Base-by-base conservation (phyloP, 1,140 invertebrate genomes). In the Cotesia vestalis region DNA sequence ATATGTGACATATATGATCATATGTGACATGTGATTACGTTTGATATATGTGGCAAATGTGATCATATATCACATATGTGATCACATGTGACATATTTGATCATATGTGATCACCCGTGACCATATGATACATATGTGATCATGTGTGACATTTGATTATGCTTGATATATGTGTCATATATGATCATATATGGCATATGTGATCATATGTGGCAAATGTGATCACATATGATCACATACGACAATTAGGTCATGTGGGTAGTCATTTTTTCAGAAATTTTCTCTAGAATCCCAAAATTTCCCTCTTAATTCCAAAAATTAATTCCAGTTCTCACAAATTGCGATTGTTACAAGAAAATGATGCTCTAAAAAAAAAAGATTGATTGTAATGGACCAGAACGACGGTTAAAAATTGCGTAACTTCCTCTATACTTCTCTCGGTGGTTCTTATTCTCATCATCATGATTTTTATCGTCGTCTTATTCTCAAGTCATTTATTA, bases 361-460 rank as follows among this genome's bases (percentile, higher is more conserved):
- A 55, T 14, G 53, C 12, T 14, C 12, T 14, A 55, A 55, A 55
- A 55, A 11, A 14, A n/a, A n/a, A n/a, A n/a, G 12, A 55, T 55
- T n/a, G 12, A 55, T 55, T 55, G 53, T 60, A 14, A 14, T 60
- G 59, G 59, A 27, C 17, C 60, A 36, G 38, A 12, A 9, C 9
- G 63, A 46, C 63, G 63, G 63, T 66, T 66, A 66, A 14, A 67
- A 67, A 67, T 67, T 67, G 46, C 64, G 64, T 51, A 67, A 67
- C 64, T 55, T 67, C 64, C 64, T 67, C 46, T 52, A 4, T n/a
- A 17, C 14, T 46, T 4, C 27, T 40, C 35, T 64, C 38, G 40
- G 9, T 38, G 11, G 27, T 63, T 38, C 61, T 63, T 6, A 11
- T 63, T 38, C 40, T 64, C 62, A 64, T 55, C 64, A 34, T 67